phyloP scores from a whole-genome alignment of 2,888 invertebrate species.

The Tridacna gigas region DNA sequence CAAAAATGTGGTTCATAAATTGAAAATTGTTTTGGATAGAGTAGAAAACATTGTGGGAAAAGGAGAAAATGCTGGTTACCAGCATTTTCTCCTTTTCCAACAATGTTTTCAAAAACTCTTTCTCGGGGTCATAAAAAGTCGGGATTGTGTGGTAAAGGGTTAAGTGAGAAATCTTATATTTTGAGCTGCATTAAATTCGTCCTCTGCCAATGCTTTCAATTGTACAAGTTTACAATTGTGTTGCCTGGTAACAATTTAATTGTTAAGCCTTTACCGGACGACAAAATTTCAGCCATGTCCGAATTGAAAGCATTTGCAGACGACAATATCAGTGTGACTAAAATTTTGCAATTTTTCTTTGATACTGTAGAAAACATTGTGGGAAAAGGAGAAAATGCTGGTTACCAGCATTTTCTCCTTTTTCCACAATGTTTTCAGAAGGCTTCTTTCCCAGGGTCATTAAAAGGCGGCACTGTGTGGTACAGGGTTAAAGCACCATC shows the following conservation, averaged over 20 bases:
- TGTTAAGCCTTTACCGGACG: background rate
- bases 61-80: background rate
- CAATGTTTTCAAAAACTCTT: background rate
- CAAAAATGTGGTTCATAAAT: no score
- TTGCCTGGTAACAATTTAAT: no score
- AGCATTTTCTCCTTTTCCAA: background rate
- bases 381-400: background rate
- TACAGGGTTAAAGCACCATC: no score
- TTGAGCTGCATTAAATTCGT: no score
- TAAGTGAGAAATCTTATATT: no score
- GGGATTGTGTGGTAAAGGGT: no score
- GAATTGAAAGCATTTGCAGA: background rate
- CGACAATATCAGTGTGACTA: background rate
- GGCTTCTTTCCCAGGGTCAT: no score
- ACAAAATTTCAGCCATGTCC: background rate
- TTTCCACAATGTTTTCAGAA: no score
- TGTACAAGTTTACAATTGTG: no score
- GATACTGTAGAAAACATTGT: background rate
- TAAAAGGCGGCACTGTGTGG: no score
- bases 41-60: background rate
- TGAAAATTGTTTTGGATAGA: no score
- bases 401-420: background rate
- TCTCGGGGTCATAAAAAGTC: background rate
- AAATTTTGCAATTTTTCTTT: background rate
- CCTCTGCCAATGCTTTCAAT: no score